A percentile compares a stretch with the other conserved stretches of the same genome.
Conservation (phyloP, 2,888 invertebrate genomes). For the Tinea pellionella region DNA sequence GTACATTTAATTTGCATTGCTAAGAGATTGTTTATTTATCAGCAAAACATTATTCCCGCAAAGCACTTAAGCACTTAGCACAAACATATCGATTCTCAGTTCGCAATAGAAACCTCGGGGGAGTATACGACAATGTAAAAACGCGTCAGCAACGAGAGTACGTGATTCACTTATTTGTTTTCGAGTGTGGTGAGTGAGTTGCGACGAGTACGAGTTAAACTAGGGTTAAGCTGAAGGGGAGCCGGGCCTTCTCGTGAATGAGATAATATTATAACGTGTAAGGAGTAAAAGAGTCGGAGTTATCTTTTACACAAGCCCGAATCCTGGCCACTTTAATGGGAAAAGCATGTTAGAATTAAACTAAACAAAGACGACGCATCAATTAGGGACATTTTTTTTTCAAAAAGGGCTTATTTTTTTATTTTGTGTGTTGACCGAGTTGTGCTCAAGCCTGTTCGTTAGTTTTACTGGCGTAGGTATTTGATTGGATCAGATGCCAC, state of each 20-base stretch:
- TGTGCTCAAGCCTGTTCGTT: conserved; percentile 47
- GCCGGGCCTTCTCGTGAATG: conserved; percentile 33
- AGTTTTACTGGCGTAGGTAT: conserved; percentile 51
- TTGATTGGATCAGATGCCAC: conserved; percentile 64
- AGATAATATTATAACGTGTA: conserved; percentile 65
- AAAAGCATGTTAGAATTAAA: conserved; percentile 71
- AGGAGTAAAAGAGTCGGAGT: conserved; percentile 64
- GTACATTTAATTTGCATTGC: conserved; percentile 35
- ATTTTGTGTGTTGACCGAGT: conserved; percentile 55
- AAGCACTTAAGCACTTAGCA: conserved; percentile 66
- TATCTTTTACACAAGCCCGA: conserved; percentile 59
- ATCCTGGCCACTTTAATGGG: conserved; percentile 70
- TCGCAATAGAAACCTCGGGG: conserved; percentile 47
- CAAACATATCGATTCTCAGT: conserved; percentile 64
- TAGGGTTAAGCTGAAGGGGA: conserved; percentile 42
- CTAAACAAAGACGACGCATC: conserved; percentile 72
- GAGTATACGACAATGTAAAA: conserved; percentile 58
- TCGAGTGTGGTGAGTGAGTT: conserved; percentile 35
- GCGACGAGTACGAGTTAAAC: conserved; percentile 43
- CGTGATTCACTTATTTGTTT: conserved; percentile 54
- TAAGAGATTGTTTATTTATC: conserved; percentile 38
- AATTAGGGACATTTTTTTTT: conserved; percentile 60
- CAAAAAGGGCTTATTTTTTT: conserved; percentile 60
- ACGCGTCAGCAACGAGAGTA: conserved; percentile 43
- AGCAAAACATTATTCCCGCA: conserved; percentile 54